Percentiles rank a stretch among this genome's conserved stretches.
Conservation (phyloP, 2,113 vertebrate genomes). For the Euleptes europaea region DNA sequence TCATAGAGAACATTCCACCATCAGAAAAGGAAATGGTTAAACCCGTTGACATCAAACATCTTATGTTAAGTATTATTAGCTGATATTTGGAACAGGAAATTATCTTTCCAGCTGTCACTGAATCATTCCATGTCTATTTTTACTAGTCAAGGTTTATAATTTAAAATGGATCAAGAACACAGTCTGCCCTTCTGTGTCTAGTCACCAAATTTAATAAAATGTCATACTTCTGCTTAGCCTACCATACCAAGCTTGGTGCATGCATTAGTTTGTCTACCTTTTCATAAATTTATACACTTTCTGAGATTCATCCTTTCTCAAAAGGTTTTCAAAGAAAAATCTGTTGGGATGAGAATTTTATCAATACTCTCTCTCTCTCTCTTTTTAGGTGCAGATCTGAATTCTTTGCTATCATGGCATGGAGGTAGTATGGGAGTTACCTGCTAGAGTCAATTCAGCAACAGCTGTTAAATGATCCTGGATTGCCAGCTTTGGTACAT, state of each 20-base stretch:
- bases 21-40: not conserved
- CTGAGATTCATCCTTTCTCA: not conserved
- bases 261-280: not conserved
- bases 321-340: not conserved
- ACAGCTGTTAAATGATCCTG: not conserved
- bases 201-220: not conserved
- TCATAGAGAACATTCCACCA: not conserved
- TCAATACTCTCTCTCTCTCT: not conserved
- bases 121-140: conserved; percentile 21
- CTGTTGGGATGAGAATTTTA: not conserved
- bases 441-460: not conserved
- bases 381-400: conserved; percentile 12
- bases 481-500: accelerated
- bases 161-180: not conserved
- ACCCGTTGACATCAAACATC: conserved; percentile 6
- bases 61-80: conserved; percentile 14
- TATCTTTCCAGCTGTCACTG: conserved; percentile 14
- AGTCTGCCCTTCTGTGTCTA: not conserved
- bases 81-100: conserved; percentile 13
- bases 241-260: not conserved
- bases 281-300: not conserved
- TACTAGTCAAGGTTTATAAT: conserved; percentile 8
- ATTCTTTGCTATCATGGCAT: not conserved
- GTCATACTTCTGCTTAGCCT: not conserved
- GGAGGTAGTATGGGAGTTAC: conserved; percentile 6